Conservation (phyloP, 2,888 invertebrate species). For the Brenthis daphne region DNA sequence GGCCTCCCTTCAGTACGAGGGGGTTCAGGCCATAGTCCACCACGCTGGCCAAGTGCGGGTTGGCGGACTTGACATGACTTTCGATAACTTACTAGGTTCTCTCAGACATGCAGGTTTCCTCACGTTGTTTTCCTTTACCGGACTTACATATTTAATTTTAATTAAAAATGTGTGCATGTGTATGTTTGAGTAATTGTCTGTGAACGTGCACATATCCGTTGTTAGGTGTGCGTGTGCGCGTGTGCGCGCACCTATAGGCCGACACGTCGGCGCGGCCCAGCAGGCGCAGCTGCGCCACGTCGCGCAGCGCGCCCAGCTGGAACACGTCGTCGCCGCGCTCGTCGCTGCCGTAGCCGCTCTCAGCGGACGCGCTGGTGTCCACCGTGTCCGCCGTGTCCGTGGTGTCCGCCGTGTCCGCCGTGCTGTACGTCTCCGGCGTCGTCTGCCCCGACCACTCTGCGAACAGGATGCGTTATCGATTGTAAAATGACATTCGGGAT, state of each 20-base stretch:
- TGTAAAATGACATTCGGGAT: neutral
- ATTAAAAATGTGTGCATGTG: no score
- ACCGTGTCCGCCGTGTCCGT: slow-evolving; percentile 42
- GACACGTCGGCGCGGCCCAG: slow-evolving; percentile 70
- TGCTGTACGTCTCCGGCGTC: slow-evolving; percentile 54
- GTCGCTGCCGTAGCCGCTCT: slow-evolving; percentile 55
- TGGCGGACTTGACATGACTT: no score
- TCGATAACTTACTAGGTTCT: no score
- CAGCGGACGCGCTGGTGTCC: slow-evolving; percentile 43
- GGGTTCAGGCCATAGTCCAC: no score
- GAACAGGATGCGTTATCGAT: neutral
- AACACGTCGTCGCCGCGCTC: slow-evolving; percentile 61
- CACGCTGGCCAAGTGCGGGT: no score
- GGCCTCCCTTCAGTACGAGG: no score
- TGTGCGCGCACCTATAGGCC: slow-evolving; percentile 64
- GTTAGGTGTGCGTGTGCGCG: no score
- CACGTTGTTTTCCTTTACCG: no score
- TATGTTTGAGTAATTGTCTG: no score
- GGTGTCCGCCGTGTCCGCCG: slow-evolving; percentile 47
- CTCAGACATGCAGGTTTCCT: no score
- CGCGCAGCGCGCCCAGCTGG: slow-evolving; percentile 77
- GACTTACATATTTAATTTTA: no score
- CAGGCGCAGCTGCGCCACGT: slow-evolving; percentile 72
- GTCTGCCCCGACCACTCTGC: slow-evolving; percentile 34
- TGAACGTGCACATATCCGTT: no score